Percentiles rank a stretch among this genome's conserved stretches.
phyloP scores from a whole-genome alignment of 2,113 vertebrate species.

The Antennarius striatus region DNA sequence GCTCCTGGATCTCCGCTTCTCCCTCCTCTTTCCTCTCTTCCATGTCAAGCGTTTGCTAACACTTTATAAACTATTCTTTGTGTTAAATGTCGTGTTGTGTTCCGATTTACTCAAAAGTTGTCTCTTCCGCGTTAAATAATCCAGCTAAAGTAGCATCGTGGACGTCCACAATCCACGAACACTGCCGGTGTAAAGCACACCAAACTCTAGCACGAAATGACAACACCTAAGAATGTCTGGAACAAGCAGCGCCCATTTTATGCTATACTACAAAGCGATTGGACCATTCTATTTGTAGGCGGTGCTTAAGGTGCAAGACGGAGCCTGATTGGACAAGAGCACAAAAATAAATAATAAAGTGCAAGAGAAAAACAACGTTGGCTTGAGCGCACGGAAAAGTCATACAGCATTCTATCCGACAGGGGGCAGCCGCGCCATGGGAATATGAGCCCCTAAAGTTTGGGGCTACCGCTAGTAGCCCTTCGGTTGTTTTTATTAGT shows the following conservation, averaged over 20 bases:
- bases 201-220: conserved; percentile 73
- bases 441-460: neutral
- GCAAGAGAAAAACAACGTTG: conserved; percentile 59
- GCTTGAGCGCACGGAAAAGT: neutral
- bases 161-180: conserved; percentile 12
- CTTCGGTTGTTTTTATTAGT: too few relatives aligned
- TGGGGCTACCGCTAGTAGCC: too few relatives aligned
- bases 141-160: conserved; percentile 60
- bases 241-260: conserved; percentile 48
- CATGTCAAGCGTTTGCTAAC: conserved; percentile 72
- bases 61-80: conserved; percentile 40
- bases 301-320: neutral
- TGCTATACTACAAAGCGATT: conserved; percentile 34
- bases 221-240: conserved; percentile 77
- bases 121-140: neutral
- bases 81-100: conserved; percentile 3
- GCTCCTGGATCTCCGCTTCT: conserved; percentile 94
- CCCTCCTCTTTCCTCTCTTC: conserved; percentile 94
- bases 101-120: neutral
- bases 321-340: conserved; percentile 55
- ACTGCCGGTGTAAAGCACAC: conserved; percentile 51
- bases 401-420: conserved; percentile 33
- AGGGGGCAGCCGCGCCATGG: conserved; percentile 42
- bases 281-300: conserved; percentile 12
- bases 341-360: conserved; percentile 34